These are phyloP conservation scores for Athalia rosae DNA, from an alignment of 2,888 invertebrate species.

Conservation along the genomic window DNA sequence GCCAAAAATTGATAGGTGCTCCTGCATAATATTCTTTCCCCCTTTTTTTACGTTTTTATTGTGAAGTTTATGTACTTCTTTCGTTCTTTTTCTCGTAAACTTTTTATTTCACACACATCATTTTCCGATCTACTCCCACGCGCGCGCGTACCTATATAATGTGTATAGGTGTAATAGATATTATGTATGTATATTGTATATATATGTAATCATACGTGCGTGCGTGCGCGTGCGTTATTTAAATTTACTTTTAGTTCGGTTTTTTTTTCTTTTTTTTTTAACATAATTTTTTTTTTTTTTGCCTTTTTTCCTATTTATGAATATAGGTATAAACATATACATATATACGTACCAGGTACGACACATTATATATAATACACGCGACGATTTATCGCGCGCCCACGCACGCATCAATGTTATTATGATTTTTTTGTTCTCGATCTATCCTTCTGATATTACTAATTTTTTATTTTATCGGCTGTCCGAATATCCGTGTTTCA, in stretches of 20 bases:
- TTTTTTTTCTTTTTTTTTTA: background rate
- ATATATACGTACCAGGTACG: constrained; percentile 15
- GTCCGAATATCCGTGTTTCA: no score
- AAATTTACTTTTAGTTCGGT: background rate
- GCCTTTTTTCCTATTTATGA: constrained; percentile 42
- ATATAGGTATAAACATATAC: constrained; percentile 35
- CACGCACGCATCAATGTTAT: constrained; percentile 28
- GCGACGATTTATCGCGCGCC: constrained; percentile 31
- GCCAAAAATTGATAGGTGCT: constrained; percentile 17
- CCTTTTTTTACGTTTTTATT: background rate
- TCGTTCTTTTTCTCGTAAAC: constrained; percentile 8
- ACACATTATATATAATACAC: constrained; percentile 10
- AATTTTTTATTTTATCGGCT: background rate
- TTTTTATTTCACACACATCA: background rate
- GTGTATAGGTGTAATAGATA: no score
- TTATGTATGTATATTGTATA: background rate
- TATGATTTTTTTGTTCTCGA: constrained; percentile 5
- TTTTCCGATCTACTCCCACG: no score
- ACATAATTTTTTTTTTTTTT: background rate
- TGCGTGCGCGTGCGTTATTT: constrained; percentile 37
- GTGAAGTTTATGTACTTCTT: background rate
- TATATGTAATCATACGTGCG: constrained; percentile 12
- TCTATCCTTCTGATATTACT: background rate
- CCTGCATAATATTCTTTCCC: background rate
- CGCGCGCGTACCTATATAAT: no score